Base-by-base conservation (phyloP, 2,888 invertebrate genomes). In the Teleogryllus oceanicus region DNA sequence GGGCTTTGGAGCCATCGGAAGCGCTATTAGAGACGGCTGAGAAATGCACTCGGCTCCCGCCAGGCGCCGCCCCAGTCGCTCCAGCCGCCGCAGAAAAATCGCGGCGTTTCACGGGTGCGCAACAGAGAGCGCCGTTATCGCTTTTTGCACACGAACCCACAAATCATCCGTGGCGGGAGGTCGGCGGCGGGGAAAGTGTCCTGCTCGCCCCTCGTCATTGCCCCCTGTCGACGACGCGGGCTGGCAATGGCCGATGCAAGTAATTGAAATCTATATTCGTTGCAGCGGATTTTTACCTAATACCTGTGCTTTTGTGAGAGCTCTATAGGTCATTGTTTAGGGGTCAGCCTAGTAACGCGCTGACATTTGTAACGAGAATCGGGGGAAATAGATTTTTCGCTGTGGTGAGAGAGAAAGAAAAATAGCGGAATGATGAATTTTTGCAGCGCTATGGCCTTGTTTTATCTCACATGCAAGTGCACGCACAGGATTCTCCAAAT, bases 401-500 rank as follows among this genome's bases (percentile, higher is more conserved):
- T 11, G 62, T 62, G 13, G 13, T 62, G 37, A 8, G 62, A 13
- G 13, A 62, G 62, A n/a, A 11, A 62, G 16, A 62, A n/a, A 62
- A 62, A 62, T 62, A 16, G n/a, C 62, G n/a, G n/a, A 62, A 62
- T 62, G 62, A 62, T 62, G 62, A n/a, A 62, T 62, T 62, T 37
- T 62, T n/a, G 62, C 62, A 13, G 16, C n/a, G 13, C 62, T 4
- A 62, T 62, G 62, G 16, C 62, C 62, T 11, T 62, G n/a, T n/a
- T 62, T n/a, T 13, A 62, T n/a, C 62, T 62, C 62, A n/a, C 62
- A n/a, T 62, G 62, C n/a, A 18, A 13, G 62, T 62, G 62, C n/a
- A n/a, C 13, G 62, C 13, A 18, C 16, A 62, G 62, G 13, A 12
- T 13, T 62, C 62, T 18, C 62, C 13, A 62, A 62, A 62, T 62